These are phyloP conservation scores for Melipona beecheii DNA, from an alignment of 2,888 invertebrate species.

Conservation along the genomic window DNA sequence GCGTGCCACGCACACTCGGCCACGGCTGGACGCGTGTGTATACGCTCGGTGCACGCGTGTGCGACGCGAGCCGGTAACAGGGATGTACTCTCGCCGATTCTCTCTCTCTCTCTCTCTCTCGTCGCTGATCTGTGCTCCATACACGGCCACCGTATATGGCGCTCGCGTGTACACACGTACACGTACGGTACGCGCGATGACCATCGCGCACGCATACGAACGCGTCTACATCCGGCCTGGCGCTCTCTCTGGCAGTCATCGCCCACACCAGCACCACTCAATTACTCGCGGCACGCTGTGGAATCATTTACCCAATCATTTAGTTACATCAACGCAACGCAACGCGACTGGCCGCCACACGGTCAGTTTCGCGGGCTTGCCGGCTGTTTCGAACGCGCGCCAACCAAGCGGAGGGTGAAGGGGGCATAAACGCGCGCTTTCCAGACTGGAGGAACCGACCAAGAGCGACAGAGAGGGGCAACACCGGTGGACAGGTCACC, in stretches of 20 bases:
- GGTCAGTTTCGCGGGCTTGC: slow-evolving; percentile 69
- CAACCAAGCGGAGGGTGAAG: slow-evolving; percentile 29
- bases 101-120: slow-evolving; percentile 5
- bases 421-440: slow-evolving; percentile 35
- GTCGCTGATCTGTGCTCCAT: slow-evolving; percentile 27
- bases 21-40: slow-evolving; percentile 39
- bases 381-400: slow-evolving; percentile 64
- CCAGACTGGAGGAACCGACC: slow-evolving; percentile 46
- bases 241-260: slow-evolving; percentile 72
- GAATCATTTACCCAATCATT: slow-evolving; percentile 85
- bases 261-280: slow-evolving; percentile 82
- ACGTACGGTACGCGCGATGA: slow-evolving; percentile 4
- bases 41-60: slow-evolving; percentile 60
- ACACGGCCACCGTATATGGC: slow-evolving; percentile 1
- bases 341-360: slow-evolving; percentile 75
- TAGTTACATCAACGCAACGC: slow-evolving; percentile 83
- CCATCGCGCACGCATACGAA: slow-evolving; percentile 19
- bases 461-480: slow-evolving; percentile 41
- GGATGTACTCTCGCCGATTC: slow-evolving; percentile 29
- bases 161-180: slow-evolving; percentile 9
- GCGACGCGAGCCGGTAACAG: slow-evolving; percentile 47
- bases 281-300: slow-evolving; percentile 84
- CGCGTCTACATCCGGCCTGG: slow-evolving; percentile 23
- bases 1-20: slow-evolving; percentile 80
- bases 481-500: slow-evolving; percentile 55